Evolutionary conservation across 2,797 vertebrate genomes (phyloP), one percentile per base, ranked within the genome.

Genomic region (Premnoplex brunnescens): DNA sequence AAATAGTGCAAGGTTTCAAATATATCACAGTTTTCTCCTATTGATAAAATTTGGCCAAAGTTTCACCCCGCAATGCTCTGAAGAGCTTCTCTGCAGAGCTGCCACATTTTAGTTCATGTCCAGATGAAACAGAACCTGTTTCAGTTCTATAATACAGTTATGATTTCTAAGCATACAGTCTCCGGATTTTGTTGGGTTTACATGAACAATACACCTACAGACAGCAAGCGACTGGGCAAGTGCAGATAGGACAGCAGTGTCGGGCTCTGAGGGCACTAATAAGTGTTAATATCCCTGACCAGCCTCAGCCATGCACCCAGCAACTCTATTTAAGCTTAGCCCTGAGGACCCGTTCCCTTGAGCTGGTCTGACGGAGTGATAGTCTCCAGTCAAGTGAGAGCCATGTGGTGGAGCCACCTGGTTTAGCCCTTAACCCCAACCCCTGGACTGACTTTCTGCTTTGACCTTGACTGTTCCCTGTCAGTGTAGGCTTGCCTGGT

Each of bases 341-440:
- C 5, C 27, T 13, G 2, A 22, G 5, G 2, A 1, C 3, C 4
- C 21, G 0, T 7, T 62, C 15, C 9, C 27, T 39, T 74, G 52
- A 55, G 34, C 23, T 62, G 26, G 62, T 30, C 30, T 58, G 56
- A 59, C 39, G 54, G 34, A 37, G 8, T 17, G 23, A n/a, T 67
- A n/a, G 22, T 34, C 23, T 55, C 5, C 3, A 39, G 37, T 12
- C 24, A n/a, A 60, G 32, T 20, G 46, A 23, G 10, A 64, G 58
- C 24, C 10, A 3, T 8, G 7, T 21, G 21, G 9, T 41, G 21
- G 23, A 76, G 8, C 24, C 5, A 15, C 24, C 24, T 28, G 18
- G 41, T 8, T 64, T 36, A 84, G 46, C 32, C 12, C n/a, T 79
- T 44, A 39, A 44, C 12, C 23, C 5, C 6, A 6, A 46, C 15